Evolutionary conservation across 2,888 invertebrate genomes (phyloP), one percentile per base, ranked within the genome.

Genomic region (Anthrax anthrax): DNA sequence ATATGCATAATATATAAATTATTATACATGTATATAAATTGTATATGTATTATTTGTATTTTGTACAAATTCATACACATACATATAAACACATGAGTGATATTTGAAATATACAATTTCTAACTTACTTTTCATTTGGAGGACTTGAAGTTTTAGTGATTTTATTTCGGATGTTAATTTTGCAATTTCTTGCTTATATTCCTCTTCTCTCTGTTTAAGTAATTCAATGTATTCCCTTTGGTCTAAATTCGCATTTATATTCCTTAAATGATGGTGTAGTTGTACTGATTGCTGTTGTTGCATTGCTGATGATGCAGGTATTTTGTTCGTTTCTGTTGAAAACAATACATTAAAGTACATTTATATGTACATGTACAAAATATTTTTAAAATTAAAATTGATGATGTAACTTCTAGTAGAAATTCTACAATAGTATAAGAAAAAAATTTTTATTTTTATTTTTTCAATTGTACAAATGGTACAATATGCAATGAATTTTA

Each of bases 111-210:
- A 19, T 23, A 16, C 14, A 39, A n/a, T 19, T 39, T 23, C 19
- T 40, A 47, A 57, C 63, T 64, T 58, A 75, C 75, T 74, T 54
- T 73, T 72, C 48, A 75, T 62, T 56, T 76, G 75, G 43, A 76
- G 62, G 46, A 77, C 65, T 60, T 76, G 74, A 46, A 75, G 63
- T 59, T 77, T 77, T 46, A 79, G 67, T 13, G 72, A 69, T 48
- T 74, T 70, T 57, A 79, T 77, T 63, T 79, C 77, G 13, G 76
- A 73, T 19, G 76, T 77, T 34, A 79, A 70, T 45, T 77, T 69
- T 48, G 75, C 74, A 34, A 79, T 73, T 64, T 78, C 77, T 48
- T 72, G 70, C 39, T 72, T 65, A 54, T 74, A 75, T 58, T 77
- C 77, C 54, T 78, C 77, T 57, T 78, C 78, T 8, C 77, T 62